These are phyloP conservation scores for Drepanosiphum platanoidis DNA, from an alignment of 2,888 invertebrate species.

Conservation along the genomic window DNA sequence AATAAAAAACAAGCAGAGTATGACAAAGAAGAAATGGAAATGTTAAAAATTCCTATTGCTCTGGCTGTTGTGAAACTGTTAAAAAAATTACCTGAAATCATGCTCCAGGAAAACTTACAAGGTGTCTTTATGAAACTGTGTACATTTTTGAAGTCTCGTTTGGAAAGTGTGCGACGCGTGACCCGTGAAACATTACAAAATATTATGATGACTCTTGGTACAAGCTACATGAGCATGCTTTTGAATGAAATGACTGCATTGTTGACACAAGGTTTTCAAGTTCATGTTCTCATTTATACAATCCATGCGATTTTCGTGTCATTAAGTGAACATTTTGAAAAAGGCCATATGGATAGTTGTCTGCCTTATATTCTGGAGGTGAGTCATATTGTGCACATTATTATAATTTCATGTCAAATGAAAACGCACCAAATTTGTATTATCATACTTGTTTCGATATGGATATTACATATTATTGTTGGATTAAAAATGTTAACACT, in stretches of 20 bases:
- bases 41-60: conserved; percentile 90
- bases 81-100: conserved; percentile 82
- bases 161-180: conserved; percentile 84
- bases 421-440: not conserved
- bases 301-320: conserved; percentile 83
- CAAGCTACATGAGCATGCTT: conserved; percentile 80
- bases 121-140: conserved; percentile 89
- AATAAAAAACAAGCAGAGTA: conserved; percentile 76
- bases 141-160: conserved; percentile 87
- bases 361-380: conserved; percentile 81
- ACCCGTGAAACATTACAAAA: conserved; percentile 93
- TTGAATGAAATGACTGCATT: conserved; percentile 83
- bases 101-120: conserved; percentile 81
- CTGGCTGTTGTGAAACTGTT: conserved; percentile 91
- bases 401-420: not conserved
- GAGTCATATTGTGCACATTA: conserved; percentile 65
- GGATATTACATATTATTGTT: not conserved
- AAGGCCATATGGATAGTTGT: conserved; percentile 83
- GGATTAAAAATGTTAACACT: conserved; percentile 24
- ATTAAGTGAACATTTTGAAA: conserved; percentile 76
- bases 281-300: conserved; percentile 91
- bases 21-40: conserved; percentile 89
- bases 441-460: conserved; percentile 1
- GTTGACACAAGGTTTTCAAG: conserved; percentile 89
- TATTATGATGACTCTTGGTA: conserved; percentile 86